Base-by-base conservation (phyloP, 2,797 vertebrate species). In the Molothrus ater region DNA sequence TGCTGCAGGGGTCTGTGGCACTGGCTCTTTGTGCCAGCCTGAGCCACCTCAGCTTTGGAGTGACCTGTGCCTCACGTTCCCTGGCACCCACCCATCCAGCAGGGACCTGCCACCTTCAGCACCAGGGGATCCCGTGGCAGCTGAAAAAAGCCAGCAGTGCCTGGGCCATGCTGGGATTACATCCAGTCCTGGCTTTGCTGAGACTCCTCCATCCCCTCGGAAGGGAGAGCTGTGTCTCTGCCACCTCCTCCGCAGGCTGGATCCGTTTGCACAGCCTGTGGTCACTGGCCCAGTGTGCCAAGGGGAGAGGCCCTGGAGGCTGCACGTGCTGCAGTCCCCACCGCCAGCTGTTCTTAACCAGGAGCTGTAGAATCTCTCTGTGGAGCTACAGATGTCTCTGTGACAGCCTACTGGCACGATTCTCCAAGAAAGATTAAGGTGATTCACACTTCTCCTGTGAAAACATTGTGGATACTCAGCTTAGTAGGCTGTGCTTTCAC, bases 101-200 rank as follows among this genome's bases (percentile, higher is more conserved):
- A 22, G 1, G 5, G 73, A n/a, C 34, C 50, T 10, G 20, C 60
- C 2, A 1, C 0, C 0, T 38, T 45, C 40, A 4, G 73, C 31
- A 28, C 66, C 0, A 1, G 26, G 36, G 31, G 13, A 25, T 48
- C n/a, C 56, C 0, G 0, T 3, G 1, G 59, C 34, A 72, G 65
- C 31, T 1, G 31, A 50, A 32, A 56, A 57, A 53, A 11, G 2
- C 12, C 25, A 25, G 40, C 3, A 0, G 19, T 88, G 69, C 56
- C 66, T 72, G 68, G 28, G 51, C 45, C 22, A 1, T 1, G 5
- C 31, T 17, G 36, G 36, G 19, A 59, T 64, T 80, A 31, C 18
- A 38, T 83, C 56, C 65, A 86, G 60, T 40, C 53, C 70, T 2
- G 5, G 11, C 90, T 76, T 59, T 90, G 68, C 60, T 38, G 8